Evolutionary conservation across 2,888 invertebrate species (phyloP).

Genomic region (Malthinus seriepunctatus): DNA sequence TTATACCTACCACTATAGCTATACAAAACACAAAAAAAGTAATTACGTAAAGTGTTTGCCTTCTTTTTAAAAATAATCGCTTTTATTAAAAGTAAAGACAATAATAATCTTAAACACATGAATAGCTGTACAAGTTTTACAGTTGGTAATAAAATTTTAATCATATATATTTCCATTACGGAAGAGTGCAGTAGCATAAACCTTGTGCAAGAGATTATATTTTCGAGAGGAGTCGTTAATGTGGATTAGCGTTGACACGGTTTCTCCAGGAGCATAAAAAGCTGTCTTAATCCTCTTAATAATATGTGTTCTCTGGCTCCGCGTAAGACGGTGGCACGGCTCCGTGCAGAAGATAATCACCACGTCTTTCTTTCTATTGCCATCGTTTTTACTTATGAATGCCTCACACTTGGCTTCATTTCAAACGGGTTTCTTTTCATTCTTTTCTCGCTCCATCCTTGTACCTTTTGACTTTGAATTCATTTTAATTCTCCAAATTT

Average conservation of each 20-base stretch:
- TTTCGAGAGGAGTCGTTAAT: conserved; percentile 31
- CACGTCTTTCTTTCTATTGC: conserved; percentile 24
- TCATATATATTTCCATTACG: conserved; percentile 27
- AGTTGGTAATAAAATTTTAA: conserved; percentile 29
- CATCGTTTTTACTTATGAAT: conserved; percentile 25
- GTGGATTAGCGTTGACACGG: conserved; percentile 29
- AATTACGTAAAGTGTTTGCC: neutral
- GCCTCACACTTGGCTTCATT: conserved; percentile 26
- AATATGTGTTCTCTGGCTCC: conserved; percentile 29
- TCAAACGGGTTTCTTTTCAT: conserved; percentile 25
- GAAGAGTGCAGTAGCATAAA: conserved; percentile 19
- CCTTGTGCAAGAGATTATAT: conserved; percentile 26
- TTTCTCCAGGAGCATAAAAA: conserved; percentile 30
- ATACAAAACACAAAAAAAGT: neutral
- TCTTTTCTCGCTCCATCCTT: conserved; percentile 14
- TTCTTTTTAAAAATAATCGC: neutral
- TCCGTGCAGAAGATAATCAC: conserved; percentile 29
- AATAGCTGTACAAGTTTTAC: conserved; percentile 27
- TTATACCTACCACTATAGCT: too few relatives aligned
- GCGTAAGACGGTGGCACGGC: conserved; percentile 29
- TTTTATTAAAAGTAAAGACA: neutral
- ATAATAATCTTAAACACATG: conserved; percentile 19
- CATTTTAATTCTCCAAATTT: neutral
- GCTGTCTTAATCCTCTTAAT: conserved; percentile 32
- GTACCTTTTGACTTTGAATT: neutral